Percentiles rank a stretch among this genome's conserved stretches.
Evolutionary conservation across 2,113 vertebrate species (phyloP).

Genomic region (Gobio gobio): DNA sequence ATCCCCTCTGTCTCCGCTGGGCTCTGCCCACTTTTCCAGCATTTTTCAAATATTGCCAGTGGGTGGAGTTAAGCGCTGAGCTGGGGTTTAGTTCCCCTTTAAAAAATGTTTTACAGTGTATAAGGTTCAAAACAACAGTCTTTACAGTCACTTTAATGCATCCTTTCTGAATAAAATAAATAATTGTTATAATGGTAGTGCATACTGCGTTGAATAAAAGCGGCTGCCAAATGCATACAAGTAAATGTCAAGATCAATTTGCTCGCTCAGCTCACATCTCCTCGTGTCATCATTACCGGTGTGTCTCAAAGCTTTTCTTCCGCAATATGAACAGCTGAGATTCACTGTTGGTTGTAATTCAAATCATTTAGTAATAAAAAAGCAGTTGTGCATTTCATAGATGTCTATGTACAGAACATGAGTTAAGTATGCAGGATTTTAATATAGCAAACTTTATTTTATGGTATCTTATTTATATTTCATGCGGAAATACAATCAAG

Average conservation of each 20-base stretch:
- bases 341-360: background rate
- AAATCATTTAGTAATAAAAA: background rate
- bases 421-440: background rate
- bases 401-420: background rate
- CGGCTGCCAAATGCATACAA: background rate
- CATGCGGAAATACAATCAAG: background rate
- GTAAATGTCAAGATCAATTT: background rate
- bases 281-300: too few species aligned
- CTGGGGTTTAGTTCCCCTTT: too few species aligned
- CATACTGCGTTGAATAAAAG: background rate
- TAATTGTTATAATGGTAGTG: background rate
- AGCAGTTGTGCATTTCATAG: background rate
- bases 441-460: background rate
- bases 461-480: background rate
- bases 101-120: too few species aligned
- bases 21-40: too few species aligned
- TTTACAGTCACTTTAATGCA: background rate
- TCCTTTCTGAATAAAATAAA: background rate
- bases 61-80: too few species aligned
- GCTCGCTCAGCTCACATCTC: background rate
- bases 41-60: too few species aligned
- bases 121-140: background rate
- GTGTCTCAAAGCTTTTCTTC: background rate
- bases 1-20: too few species aligned
- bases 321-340: too few species aligned